Evolutionary conservation across 2,113 vertebrate species (phyloP), one percentile per base, ranked within the genome.

Genomic region (Puffinus mauretanicus): DNA sequence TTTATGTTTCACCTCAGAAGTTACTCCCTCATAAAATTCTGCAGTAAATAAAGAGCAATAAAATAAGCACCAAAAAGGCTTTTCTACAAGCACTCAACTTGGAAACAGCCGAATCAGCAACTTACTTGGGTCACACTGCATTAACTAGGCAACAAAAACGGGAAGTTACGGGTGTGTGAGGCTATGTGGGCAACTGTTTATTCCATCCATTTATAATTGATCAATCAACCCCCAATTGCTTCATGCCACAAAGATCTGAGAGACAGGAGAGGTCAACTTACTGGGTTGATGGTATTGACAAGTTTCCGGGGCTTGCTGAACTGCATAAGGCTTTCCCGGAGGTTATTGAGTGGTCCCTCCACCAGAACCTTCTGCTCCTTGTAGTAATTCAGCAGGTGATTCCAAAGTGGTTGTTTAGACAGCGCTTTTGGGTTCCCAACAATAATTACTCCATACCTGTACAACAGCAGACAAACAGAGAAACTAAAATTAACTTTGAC

Each of bases 311-410:
- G 99, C 95, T 99, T 99, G 98, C 99, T 99, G 98, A 99, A 99
- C 97, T 99, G 99, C 99, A 99, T 99, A 4, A 99, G 99, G 96
- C 99, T 99, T 97, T 99, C 99, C 0, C 99, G 98, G 76, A 99
- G 99, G 98, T 99, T 99, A 96, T 99, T 99, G n/a, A 99, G 98
- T 1, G 99, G 99, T 8, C 99, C 99, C 82, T 99, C 99, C 91
- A 99, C 99, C 42, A 99, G 98, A 12, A 99, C 99, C 95, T 99
- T 99, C 98, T 99, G 99, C 96, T 99, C 99, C 97, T 99, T 99
- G 98, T 99, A 99, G 97, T 99, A 99, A 96, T 99, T 99, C 49
- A 99, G 98, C 92, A 99, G 98, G 97, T 99, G 99, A 93, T 99
- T 99, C 99, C 99, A 99, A 57, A 99, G 98, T 0, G 99, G 99